Evolutionary conservation across 2,797 vertebrate genomes (phyloP).

Genomic region (Momotus momota): DNA sequence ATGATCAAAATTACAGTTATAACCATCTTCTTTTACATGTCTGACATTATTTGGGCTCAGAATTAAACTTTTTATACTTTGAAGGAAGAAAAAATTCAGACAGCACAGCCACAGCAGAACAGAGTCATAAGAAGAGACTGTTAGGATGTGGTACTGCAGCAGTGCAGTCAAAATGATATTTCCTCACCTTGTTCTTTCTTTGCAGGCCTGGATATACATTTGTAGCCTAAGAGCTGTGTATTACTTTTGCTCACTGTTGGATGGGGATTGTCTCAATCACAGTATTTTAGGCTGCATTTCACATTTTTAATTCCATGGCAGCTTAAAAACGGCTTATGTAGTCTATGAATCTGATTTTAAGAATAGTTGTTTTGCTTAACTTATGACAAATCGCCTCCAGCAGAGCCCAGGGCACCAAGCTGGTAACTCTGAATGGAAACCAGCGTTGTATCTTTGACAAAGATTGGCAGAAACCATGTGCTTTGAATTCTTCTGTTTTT

Average conservation of each 20-base stretch:
- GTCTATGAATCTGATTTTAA: not conserved
- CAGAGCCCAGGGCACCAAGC: not conserved
- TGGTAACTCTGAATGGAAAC: not conserved
- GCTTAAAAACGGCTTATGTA: not conserved
- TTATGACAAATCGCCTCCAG: not conserved
- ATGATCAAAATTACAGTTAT: not conserved
- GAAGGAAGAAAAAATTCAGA: not conserved
- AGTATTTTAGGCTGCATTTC: not conserved
- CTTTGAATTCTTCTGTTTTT: not conserved
- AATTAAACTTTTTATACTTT: not conserved
- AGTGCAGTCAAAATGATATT: not conserved
- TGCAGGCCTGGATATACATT: not conserved
- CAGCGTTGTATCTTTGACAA: not conserved
- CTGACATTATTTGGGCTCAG: not conserved
- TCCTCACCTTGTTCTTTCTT: not conserved
- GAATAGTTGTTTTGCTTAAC: not conserved
- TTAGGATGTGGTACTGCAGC: not conserved
- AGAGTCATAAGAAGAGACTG: not conserved
- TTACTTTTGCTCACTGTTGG: not conserved
- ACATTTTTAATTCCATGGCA: not conserved
- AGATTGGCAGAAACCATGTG: not conserved
- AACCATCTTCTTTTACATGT: not conserved
- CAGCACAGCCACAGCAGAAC: not conserved
- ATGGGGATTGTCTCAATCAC: not conserved
- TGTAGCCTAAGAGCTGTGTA: not conserved